Percentiles rank a stretch among this genome's conserved stretches.
phyloP scores from a whole-genome alignment of 2,797 vertebrate genomes.

The Podarcis lilfordi region DNA sequence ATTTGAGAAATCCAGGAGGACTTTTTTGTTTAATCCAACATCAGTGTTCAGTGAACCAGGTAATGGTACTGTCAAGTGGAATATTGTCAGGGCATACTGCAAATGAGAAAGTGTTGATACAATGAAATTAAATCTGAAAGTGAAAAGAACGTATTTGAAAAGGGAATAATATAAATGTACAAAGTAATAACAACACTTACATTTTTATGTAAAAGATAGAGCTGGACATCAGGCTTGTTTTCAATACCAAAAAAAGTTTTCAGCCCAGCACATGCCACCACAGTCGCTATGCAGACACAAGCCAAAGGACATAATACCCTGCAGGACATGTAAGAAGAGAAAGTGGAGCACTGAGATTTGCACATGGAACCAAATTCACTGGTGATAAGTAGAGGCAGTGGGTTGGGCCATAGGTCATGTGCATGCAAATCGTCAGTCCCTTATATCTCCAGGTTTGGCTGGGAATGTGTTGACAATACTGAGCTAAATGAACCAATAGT shows the following conservation, averaged over 20 bases:
- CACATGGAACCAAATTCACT: background rate
- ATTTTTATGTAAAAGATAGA: background rate
- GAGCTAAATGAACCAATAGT: background rate
- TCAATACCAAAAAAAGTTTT: background rate
- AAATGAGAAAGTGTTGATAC: constrained; percentile 4
- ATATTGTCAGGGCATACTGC: background rate
- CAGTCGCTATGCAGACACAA: background rate
- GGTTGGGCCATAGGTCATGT: background rate
- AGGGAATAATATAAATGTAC: background rate
- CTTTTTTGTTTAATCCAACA: background rate
- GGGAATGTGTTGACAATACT: no score
- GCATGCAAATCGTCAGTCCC: background rate
- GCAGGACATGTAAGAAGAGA: no score
- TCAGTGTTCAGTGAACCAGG: background rate
- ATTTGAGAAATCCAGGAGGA: background rate
- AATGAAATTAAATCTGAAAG: background rate
- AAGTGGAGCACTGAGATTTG: background rate
- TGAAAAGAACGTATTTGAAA: background rate
- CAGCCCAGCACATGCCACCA: background rate
- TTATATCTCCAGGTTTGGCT: background rate
- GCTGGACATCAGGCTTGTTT: background rate
- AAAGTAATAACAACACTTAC: background rate
- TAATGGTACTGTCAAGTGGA: background rate
- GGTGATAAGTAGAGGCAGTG: background rate
- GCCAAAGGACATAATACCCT: background rate